Evolutionary conservation across 2,888 invertebrate genomes (phyloP), one percentile per base, ranked within the genome.

Genomic region (Pristionchus maxplancki): DNA sequence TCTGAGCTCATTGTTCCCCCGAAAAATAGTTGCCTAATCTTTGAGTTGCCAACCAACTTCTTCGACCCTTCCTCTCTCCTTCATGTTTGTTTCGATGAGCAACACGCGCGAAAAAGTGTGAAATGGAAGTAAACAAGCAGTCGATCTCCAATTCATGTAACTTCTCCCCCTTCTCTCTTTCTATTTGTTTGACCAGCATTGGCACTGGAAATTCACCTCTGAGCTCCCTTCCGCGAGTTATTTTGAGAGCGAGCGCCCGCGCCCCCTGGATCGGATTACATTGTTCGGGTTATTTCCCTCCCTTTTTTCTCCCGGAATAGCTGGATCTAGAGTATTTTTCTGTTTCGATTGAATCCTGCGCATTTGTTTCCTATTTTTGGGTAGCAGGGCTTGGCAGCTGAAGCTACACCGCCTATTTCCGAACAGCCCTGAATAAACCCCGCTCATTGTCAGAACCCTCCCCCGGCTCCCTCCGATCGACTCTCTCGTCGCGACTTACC

Each of bases 171-270:
- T 28, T 78, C 78, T 78, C 78, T 11, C 78, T 78, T 48, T 48
- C 78, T 78, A 17, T 78, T 78, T 78, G 78, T 78, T 78, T 78
- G 78, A 40, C n/a, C 78, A 78, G 78, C 40, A 78, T 78, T 78
- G 78, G 78, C 78, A 78, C 78, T 48, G n/a, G 78, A 78, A 78
- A 78, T 78, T 78, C 78, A 48, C 74, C 74, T n/a, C 44, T 15
- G 64, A 24, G 4, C 67, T 28, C 44, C 78, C 78, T 78, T 78
- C 78, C 78, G 24, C 78, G 78, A 78, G 78, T 78, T 78, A 78
- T 78, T 78, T 48, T 78, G 78, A 15, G 78, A 15, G 78, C n/a
- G 40, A 34, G 44, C 11, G 44, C 24, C 17, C 67, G 4, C 34
- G 34, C 53, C 20, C 53, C 20, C 4, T 24, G 44, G 40, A 48